phyloP scores from a whole-genome alignment of 1,140 invertebrate genomes.

The Maconellicoccus hirsutus region DNA sequence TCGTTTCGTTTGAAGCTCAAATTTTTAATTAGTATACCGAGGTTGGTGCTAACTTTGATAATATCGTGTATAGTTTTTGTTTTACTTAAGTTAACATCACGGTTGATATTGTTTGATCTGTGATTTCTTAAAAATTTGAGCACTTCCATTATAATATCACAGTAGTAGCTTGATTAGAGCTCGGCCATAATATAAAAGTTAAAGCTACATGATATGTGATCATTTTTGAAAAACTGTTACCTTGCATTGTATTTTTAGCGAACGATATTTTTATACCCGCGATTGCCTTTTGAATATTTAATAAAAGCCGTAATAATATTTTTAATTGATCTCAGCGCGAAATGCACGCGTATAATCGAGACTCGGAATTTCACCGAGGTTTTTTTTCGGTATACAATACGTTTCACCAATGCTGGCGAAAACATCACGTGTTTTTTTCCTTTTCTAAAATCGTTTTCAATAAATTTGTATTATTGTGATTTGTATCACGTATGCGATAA shows the following conservation, averaged over 20 bases:
- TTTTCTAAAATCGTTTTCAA: background rate
- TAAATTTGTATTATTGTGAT: background rate
- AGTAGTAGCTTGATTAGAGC: no score
- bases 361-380: no score
- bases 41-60: background rate
- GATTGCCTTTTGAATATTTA: background rate
- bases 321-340: background rate
- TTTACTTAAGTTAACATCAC: background rate
- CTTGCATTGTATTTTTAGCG: constrained; percentile 9
- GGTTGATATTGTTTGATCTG: background rate
- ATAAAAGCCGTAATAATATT: background rate
- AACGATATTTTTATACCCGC: background rate
- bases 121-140: background rate
- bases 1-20: background rate
- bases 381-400: no score
- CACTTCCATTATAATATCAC: background rate
- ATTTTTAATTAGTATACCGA: background rate
- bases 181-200: background rate
- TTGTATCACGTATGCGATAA: no score
- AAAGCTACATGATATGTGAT: constrained; percentile 2
- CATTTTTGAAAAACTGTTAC: background rate
- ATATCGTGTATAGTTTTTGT: background rate
- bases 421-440: no score
- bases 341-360: background rate
- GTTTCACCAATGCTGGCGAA: no score